These are phyloP conservation scores for Cossypha polioptera DNA, from an alignment of 2,797 vertebrate genomes.

Conservation along the genomic window DNA sequence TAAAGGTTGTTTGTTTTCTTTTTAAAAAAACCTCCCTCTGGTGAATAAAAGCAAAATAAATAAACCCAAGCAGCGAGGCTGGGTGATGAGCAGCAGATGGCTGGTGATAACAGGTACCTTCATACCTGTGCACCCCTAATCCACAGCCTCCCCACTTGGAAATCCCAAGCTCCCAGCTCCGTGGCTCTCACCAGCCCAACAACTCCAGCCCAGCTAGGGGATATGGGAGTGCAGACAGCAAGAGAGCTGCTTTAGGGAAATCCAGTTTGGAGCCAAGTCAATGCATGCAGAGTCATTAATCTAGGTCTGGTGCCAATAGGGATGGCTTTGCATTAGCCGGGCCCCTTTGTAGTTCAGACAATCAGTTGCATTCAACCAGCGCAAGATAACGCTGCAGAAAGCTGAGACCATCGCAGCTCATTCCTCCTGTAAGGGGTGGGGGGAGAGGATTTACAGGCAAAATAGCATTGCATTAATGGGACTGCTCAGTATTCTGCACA, in stretches of 20 bases:
- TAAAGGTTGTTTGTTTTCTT: background rate
- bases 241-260: conserved; percentile 50
- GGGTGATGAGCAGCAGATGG: conserved; percentile 39
- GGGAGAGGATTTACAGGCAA: conserved; percentile 62
- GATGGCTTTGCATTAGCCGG: conserved; percentile 64
- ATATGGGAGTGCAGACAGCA: conserved; percentile 1
- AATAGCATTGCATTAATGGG: conserved; percentile 71
- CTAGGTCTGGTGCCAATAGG: conserved; percentile 58
- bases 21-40: background rate
- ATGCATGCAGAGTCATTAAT: conserved; percentile 59
- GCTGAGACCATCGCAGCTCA: conserved; percentile 35
- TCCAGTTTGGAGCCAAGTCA: conserved; percentile 58
- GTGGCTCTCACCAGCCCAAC: background rate
- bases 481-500: conserved; percentile 73
- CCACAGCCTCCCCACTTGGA: background rate
- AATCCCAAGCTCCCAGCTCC: background rate
- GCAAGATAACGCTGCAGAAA: conserved; percentile 62
- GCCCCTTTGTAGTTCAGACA: conserved; percentile 67
- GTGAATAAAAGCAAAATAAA: conserved; percentile 37
- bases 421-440: conserved; percentile 53
- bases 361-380: conserved; percentile 58
- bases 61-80: background rate
- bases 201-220: background rate
- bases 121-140: conserved; percentile 6
- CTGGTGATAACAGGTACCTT: background rate